These are phyloP conservation scores for Ligdia adustata DNA, from an alignment of 2,888 invertebrate species.

Conservation along the genomic window DNA sequence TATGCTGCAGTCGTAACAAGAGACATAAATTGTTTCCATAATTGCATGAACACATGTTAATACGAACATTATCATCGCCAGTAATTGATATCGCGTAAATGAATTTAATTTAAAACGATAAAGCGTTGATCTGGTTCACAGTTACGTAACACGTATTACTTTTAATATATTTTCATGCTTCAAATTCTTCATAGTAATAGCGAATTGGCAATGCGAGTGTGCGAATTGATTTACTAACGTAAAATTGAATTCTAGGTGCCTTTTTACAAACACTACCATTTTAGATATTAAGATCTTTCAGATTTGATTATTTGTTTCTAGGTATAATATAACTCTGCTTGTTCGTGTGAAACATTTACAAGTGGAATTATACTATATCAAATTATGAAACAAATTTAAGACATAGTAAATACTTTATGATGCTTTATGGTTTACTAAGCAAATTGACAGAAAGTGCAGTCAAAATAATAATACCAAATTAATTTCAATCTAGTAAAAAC, in stretches of 20 bases:
- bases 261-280: not conserved
- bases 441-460: too few species aligned
- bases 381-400: too few species aligned
- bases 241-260: not conserved
- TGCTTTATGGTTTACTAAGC: too few species aligned
- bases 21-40: constrained; percentile 54
- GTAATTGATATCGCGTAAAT: constrained; percentile 45
- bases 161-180: constrained; percentile 12
- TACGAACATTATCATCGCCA: constrained; percentile 48
- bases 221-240: constrained; percentile 18
- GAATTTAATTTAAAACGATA: constrained; percentile 39
- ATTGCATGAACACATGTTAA: constrained; percentile 48
- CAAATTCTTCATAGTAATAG: constrained; percentile 32
- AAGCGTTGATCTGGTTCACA: constrained; percentile 24
- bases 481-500: too few species aligned
- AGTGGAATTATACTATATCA: too few species aligned
- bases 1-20: constrained; percentile 45
- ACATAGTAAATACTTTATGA: too few species aligned
- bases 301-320: too few species aligned
- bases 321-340: too few species aligned
- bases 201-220: constrained; percentile 63
- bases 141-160: constrained; percentile 20
- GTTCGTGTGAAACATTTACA: too few species aligned
- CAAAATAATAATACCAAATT: too few species aligned
- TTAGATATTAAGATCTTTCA: not conserved